phyloP scores from a whole-genome alignment of 2,113 vertebrate genomes.

The Notothenia rossii region DNA sequence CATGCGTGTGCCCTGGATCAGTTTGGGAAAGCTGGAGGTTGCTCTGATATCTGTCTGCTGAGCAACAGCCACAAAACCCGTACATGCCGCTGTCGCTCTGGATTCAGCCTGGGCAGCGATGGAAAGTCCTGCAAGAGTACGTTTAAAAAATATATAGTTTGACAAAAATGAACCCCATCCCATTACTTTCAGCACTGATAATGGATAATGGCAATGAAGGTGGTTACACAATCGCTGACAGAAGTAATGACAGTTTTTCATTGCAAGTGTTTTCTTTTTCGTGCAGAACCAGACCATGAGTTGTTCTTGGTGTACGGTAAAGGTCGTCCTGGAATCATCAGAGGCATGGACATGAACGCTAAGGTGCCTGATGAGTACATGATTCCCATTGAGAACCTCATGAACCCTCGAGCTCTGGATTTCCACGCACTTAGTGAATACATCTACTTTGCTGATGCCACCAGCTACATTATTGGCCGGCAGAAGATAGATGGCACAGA shows the following conservation, averaged over 20 bases:
- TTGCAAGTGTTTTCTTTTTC: not conserved
- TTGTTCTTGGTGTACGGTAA: conserved; percentile 96
- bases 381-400: conserved; percentile 98
- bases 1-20: conserved; percentile 93
- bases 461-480: conserved; percentile 95
- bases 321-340: conserved; percentile 95
- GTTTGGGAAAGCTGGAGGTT: conserved; percentile 93
- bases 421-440: conserved; percentile 94
- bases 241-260: not conserved
- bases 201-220: conserved; percentile 1
- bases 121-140: conserved; percentile 98
- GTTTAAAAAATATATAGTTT: conserved; percentile 29
- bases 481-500: conserved; percentile 96
- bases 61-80: conserved; percentile 96
- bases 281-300: conserved; percentile 93
- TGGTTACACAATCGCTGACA: not conserved
- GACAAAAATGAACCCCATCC: not conserved
- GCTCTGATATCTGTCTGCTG: conserved; percentile 96
- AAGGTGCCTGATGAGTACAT: conserved; percentile 97
- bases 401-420: conserved; percentile 96
- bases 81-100: conserved; percentile 95
- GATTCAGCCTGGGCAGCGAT: conserved; percentile 95
- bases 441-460: conserved; percentile 97
- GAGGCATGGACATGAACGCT: conserved; percentile 96
- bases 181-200: not conserved